phyloP scores from a whole-genome alignment of 2,113 vertebrate species.

The Pristiophorus japonicus region DNA sequence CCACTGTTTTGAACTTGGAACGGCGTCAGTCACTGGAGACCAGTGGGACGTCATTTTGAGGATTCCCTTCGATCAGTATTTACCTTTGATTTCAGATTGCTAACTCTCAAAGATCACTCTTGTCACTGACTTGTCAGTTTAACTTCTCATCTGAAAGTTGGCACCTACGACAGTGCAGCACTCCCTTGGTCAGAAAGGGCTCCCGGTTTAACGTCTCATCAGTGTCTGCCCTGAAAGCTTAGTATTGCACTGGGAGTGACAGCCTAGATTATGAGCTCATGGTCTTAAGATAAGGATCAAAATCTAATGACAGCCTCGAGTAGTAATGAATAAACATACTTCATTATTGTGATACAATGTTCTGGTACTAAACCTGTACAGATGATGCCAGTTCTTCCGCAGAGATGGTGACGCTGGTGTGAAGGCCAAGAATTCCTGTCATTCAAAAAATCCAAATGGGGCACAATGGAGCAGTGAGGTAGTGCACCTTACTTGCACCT shows the following conservation, averaged over 20 bases:
- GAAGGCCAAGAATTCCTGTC: not conserved
- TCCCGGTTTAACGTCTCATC: too few species aligned
- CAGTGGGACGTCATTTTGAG: too few species aligned
- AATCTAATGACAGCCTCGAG: not conserved
- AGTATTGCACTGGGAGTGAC: not conserved
- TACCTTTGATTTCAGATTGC: not conserved
- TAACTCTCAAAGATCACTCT: not conserved
- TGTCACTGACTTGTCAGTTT: too few species aligned
- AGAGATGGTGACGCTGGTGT: not conserved
- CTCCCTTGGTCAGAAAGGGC: not conserved
- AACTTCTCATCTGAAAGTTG: not conserved
- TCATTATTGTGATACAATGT: not conserved
- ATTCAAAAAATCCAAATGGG: not conserved
- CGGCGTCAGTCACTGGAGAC: too few species aligned
- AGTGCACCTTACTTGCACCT: not conserved
- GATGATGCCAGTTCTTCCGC: not conserved
- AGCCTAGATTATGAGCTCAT: not conserved
- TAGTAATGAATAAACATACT: not conserved
- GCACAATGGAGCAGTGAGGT: not conserved
- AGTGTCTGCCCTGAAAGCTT: too few species aligned
- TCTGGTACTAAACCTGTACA: not conserved
- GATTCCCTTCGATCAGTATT: too few species aligned
- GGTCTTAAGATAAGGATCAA: not conserved
- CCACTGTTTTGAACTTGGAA: too few species aligned
- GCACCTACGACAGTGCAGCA: not conserved